A percentile compares a stretch with the other conserved stretches of the same genome.
These are phyloP conservation scores for Lagorchestes hirsutus DNA, from an alignment of 2,797 vertebrate species.

Conservation along the genomic window DNA sequence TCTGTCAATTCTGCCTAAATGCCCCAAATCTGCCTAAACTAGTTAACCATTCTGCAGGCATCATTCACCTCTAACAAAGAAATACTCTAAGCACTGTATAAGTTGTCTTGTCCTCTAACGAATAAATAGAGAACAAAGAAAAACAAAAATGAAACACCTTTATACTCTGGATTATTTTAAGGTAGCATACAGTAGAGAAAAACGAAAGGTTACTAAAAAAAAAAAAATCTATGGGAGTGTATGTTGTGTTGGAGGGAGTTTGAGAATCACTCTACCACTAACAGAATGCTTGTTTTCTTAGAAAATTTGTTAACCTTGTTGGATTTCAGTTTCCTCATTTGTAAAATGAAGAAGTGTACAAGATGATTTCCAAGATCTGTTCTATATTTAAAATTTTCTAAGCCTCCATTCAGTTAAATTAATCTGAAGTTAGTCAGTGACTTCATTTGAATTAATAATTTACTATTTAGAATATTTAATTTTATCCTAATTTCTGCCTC, in stretches of 20 bases:
- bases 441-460: background rate
- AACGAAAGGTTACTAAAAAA: background rate
- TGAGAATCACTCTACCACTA: background rate
- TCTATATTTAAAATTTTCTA: background rate
- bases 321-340: background rate
- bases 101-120: background rate
- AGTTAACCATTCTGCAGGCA: background rate
- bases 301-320: background rate
- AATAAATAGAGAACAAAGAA: background rate
- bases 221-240: background rate
- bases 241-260: background rate
- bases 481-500: background rate
- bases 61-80: conserved; percentile 20
- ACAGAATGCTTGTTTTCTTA: background rate
- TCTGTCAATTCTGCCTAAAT: conserved; percentile 7
- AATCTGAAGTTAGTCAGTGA: background rate
- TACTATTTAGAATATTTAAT: background rate
- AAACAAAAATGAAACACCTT: background rate
- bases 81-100: conserved; percentile 16
- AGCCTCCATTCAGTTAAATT: background rate
- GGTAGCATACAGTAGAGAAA: background rate
- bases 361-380: background rate
- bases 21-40: background rate
- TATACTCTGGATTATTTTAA: background rate
- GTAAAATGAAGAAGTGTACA: background rate